Percentiles rank a stretch among this genome's conserved stretches.
Evolutionary conservation across 2,888 invertebrate species (phyloP).

Genomic region (Phyllotreta cruciferae): DNA sequence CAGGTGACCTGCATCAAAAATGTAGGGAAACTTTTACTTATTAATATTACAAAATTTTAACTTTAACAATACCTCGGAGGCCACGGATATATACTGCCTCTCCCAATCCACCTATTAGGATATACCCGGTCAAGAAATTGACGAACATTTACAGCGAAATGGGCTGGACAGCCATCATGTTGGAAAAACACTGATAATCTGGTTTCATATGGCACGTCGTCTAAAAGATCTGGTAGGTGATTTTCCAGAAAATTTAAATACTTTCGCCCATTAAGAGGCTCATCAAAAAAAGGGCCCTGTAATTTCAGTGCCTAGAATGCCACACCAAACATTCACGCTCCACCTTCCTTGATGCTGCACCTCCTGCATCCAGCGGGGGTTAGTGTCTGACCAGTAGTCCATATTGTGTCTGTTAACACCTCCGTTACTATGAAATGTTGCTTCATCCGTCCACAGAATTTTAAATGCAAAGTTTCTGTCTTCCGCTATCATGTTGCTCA

Average conservation of each 20-base stretch:
- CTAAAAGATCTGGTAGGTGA: neutral
- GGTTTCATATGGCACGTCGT: neutral
- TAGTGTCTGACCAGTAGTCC: conserved; percentile 45
- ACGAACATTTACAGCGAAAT: conserved; percentile 1
- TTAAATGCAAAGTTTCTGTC: too few relatives aligned
- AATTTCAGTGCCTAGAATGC: conserved; percentile 4
- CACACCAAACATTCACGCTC: conserved; percentile 15
- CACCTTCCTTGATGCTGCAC: conserved; percentile 25
- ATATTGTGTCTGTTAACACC: conserved; percentile 45
- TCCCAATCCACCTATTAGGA: neutral
- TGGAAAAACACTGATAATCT: neutral
- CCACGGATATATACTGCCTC: neutral
- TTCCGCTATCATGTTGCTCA: too few relatives aligned
- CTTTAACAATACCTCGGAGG: neutral
- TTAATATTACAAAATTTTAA: too few relatives aligned
- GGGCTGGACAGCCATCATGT: neutral
- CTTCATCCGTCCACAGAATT: too few relatives aligned
- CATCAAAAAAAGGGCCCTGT: neutral
- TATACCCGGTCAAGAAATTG: neutral
- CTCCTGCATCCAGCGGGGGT: conserved; percentile 44
- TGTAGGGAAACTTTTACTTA: too few relatives aligned
- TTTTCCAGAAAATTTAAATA: conserved; percentile 7
- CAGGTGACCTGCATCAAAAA: neutral
- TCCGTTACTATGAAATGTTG: conserved; percentile 1
- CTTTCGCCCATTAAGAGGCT: neutral